Evolutionary conservation across 2,888 invertebrate genomes (phyloP), one percentile per base, ranked within the genome.

Genomic region (Neoitamus cyanurus): DNA sequence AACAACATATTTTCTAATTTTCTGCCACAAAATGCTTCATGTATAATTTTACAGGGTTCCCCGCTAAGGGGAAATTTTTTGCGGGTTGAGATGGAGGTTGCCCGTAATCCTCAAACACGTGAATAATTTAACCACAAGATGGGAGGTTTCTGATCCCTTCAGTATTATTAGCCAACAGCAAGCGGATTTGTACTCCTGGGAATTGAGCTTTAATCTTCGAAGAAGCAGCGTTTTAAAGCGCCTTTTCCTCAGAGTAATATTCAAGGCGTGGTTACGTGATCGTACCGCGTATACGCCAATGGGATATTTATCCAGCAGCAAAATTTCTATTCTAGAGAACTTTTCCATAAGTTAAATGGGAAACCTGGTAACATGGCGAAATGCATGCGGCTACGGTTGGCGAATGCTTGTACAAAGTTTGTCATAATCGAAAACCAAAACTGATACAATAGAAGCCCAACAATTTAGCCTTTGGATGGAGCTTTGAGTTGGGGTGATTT

Each of bases 91-190:
- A 15, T 3, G 73, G 34, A 73, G 73, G 73, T 73, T 11, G 13
- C 37, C 73, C 73, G 36, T 36, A 73, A 73, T 73, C 37, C 73
- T 37, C 34, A 73, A 73, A 73, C 73, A 36, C 73, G 73, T 73
- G n/a, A 73, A 73, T 73, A 73, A 73, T 73, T 73, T 73, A 73
- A 73, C 73, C 73, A 15, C 73, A 37, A 73, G 73, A 36, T 73
- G 36, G 73, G 73, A 37, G 9, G 6, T 73, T 73, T 73, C 20
- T 34, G 34, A 73, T 73, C 73, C 73, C 73, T 34, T 20, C 36
- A 15, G 73, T 34, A 73, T 73, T 73, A 73, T 73, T 36, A 36
- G 73, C 36, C 34, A 20, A 31, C 7, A 34, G 31, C 37, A 36
- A 34, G 11, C 37, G 58, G 25, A 20, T 9, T 15, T 7, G 58